phyloP scores from a whole-genome alignment of 2,797 vertebrate genomes.

The Saxicola maurus region DNA sequence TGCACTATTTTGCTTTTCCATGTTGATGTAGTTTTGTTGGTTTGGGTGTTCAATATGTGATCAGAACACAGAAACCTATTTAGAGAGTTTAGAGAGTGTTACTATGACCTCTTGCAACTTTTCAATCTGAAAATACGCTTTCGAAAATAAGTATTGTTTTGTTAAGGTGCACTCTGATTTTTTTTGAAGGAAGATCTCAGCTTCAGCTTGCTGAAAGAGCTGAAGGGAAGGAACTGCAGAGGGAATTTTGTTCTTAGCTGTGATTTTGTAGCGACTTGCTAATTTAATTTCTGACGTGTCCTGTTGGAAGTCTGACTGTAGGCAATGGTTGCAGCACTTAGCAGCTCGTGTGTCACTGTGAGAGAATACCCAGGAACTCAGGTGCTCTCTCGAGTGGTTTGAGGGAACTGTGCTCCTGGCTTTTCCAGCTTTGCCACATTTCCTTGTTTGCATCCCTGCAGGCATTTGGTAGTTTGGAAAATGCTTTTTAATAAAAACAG shows the following conservation, averaged over 20 bases:
- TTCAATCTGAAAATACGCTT: not conserved
- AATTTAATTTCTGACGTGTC: not conserved
- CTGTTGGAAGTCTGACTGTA: not conserved
- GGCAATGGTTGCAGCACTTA: not conserved
- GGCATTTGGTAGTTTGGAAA: not conserved
- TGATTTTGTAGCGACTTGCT: not conserved
- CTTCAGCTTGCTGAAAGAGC: not conserved
- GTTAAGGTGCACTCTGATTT: accelerated
- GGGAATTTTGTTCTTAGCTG: not conserved
- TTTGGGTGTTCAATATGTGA: not conserved
- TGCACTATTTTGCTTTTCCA: not conserved
- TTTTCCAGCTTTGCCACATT: not conserved
- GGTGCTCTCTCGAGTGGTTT: accelerated
- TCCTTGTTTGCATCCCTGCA: not conserved
- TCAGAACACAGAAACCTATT: not conserved
- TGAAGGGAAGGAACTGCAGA: not conserved
- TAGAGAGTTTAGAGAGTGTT: not conserved
- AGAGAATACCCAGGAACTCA: accelerated
- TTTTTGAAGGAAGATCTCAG: not conserved
- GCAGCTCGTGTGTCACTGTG: not conserved
- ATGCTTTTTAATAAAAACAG: not conserved
- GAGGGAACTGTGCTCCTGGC: not conserved
- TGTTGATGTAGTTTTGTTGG: not conserved
- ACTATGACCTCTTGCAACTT: not conserved
- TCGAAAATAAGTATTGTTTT: not conserved